These are phyloP conservation scores for Ictidomys tridecemlineatus DNA, from an alignment of 2,113 vertebrate genomes.

Conservation along the genomic window DNA sequence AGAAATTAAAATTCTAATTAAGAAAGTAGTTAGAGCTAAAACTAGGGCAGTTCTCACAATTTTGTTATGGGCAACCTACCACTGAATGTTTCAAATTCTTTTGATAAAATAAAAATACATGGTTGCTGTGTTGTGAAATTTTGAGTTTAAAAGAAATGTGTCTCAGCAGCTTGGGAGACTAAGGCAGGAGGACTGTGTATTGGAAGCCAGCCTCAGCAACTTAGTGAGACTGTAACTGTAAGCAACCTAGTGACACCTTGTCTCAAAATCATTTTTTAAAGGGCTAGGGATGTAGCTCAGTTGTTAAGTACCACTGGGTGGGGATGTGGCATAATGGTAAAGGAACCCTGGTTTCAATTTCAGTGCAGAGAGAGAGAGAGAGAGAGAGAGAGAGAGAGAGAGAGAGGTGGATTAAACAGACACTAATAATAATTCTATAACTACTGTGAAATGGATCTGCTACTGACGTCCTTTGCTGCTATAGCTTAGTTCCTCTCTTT, in stretches of 20 bases:
- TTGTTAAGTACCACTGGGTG: too few relatives aligned
- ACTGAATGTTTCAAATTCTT: not conserved
- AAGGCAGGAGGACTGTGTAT: too few relatives aligned
- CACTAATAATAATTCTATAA: not conserved
- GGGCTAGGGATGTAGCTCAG: too few relatives aligned
- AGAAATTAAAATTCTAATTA: not conserved
- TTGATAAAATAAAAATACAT: not conserved
- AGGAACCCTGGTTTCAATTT: too few relatives aligned
- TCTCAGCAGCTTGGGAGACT: not conserved
- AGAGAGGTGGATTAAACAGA: not conserved
- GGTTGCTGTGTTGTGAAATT: not conserved
- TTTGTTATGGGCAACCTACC: not conserved
- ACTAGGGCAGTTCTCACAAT: not conserved
- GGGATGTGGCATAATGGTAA: too few relatives aligned
- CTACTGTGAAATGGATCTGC: not conserved
- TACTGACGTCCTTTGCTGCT: not conserved
- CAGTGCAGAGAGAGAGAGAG: too few relatives aligned
- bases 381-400: too few relatives aligned
- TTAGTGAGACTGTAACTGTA: too few relatives aligned
- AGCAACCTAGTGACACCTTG: too few relatives aligned
- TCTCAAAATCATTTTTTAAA: too few relatives aligned
- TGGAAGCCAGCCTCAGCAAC: too few relatives aligned
- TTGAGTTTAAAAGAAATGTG: not conserved
- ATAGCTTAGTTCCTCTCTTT: not conserved
- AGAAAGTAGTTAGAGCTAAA: not conserved